Conservation (phyloP, 2,797 vertebrate species). For the Argya squamiceps region DNA sequence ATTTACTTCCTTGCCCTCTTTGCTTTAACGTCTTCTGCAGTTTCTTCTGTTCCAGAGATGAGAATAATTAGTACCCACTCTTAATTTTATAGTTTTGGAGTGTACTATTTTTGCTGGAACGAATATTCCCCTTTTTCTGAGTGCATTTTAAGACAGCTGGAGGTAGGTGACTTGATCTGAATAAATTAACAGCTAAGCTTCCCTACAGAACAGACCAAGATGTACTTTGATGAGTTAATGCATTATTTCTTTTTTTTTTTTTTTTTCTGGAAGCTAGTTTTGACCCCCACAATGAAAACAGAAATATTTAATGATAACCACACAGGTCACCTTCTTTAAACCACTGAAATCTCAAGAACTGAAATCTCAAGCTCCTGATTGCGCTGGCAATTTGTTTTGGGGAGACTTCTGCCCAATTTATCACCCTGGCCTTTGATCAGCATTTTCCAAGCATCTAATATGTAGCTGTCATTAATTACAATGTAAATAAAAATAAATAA, state of each 20-base stretch:
- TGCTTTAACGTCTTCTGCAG: background rate
- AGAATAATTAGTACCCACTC: constrained; percentile 25
- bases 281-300: background rate
- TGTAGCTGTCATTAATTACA: background rate
- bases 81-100: background rate
- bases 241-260: background rate
- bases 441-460: background rate
- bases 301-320: background rate
- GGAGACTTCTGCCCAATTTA: background rate
- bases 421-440: background rate
- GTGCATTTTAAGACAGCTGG: background rate
- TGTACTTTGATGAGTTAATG: background rate
- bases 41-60: background rate
- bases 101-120: background rate
- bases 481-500: background rate
- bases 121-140: background rate
- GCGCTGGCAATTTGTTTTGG: background rate
- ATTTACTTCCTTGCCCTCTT: constrained; percentile 3
- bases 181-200: background rate
- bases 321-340: background rate
- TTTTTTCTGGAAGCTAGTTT: background rate
- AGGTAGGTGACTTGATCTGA: background rate
- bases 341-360: background rate
- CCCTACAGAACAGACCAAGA: background rate
- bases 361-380: background rate